Base-by-base conservation (phyloP, 2,797 vertebrate species). In the Nannoperca australis region DNA sequence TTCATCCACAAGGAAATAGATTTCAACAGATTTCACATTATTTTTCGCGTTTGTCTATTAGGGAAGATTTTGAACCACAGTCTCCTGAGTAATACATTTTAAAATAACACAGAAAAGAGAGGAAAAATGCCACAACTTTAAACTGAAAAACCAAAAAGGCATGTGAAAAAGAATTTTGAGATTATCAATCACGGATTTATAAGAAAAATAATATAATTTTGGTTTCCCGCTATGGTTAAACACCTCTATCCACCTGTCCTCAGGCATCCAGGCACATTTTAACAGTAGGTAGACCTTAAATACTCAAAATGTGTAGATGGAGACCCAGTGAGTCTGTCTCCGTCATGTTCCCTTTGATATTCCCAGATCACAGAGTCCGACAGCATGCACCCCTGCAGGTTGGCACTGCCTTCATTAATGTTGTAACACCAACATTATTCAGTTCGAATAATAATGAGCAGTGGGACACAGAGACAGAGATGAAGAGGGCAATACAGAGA, bases 381-480 rank as follows among this genome's bases (percentile, higher is more conserved):
- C 32, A 65, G 70, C 71, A 56, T 68, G 36, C 72, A 22, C 32
- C 51, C 4, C 84, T 86, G 84, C 78, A 71, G 76, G 81, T 67
- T 70, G 68, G 72, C 56, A 27, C 49, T 44, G 70, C 40, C 74
- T 74, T 85, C 82, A 81, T 88, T 84, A 85, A 77, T 73, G 60
- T 75, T 82, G 73, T 45, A 79, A 70, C 54, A 24, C 56, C n/a
- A 18, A 73, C 53, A 70, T 73, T 70, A 82, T 82, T 73, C 73
- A 18, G 40, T 83, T 68, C 79, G 78, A 85, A 85, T 81, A 60
- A 76, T 78, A 73, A 87, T 84, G 69, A 82, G 59, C 15, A 50
- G 45, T 6, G 36, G 20, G 49, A 59, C 13, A 45, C 32, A 44
- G 62, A 75, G 60, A 62, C 22, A 44, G 13, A 55, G 27, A 73